Evolutionary conservation across 2,797 vertebrate genomes (phyloP), one percentile per base, ranked within the genome.

Genomic region (Clarias platycephalus): DNA sequence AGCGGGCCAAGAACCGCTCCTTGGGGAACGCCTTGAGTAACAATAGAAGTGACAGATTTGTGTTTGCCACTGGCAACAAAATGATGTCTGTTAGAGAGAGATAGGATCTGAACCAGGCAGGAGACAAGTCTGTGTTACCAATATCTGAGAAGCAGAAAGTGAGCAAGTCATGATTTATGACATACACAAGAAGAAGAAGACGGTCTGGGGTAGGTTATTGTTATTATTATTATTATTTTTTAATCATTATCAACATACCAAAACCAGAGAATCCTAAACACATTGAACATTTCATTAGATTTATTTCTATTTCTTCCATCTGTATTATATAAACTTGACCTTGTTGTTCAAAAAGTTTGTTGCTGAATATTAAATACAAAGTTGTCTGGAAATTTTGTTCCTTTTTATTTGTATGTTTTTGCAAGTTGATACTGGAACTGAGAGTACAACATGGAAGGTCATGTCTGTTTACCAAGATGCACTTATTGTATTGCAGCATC

Each of bases 31-130:
- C 15, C 53, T 76, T 66, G 57, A 55, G 44, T 71, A 70, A 78
- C n/a, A 81, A 68, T 55, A 81, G 49, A 81, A 66, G n/a, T 80
- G 78, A 66, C 78, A 49, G 62, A 44, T 44, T 66, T 80, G 37
- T 40, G 64, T 81, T 81, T 81, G 66, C 49, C 28, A 55, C 62
- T 53, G 40, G 37, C 26, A 81, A 81, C 64, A 81, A 81, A 68
- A 55, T 22, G 9, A 81, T 68, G 64, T 81, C 63, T 81, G 80
- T 31, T 28, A 44, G n/a, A 22, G 16, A 53, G 62, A 28, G 62
- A 80, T 70, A 81, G 24, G 44, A 81, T 81, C 80, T 37, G 53
- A 81, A 81, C 20, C 28, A 68, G 28, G 28, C 40, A 4, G 53
- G 37, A 80, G n/a, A 68, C 28, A 37, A 34, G 80, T 16, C 80